Evolutionary conservation across 2,888 invertebrate genomes (phyloP).

Genomic region (Hypselothyrea guttata): DNA sequence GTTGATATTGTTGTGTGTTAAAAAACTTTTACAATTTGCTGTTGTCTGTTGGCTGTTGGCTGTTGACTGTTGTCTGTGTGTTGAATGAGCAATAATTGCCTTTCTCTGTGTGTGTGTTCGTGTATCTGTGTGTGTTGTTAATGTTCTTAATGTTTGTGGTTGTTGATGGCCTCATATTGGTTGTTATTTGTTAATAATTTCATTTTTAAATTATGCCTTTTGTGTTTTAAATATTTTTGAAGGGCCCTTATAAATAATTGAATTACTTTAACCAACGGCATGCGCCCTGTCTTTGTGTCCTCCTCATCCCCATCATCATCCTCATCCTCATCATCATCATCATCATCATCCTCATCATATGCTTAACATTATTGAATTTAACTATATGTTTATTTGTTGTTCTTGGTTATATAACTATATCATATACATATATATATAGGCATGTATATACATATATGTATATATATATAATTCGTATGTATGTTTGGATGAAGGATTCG

Average conservation of each 20-base stretch:
- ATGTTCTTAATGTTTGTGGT: slow-evolving; percentile 18
- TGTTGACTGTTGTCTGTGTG: slow-evolving; percentile 10
- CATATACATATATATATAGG: slow-evolving; percentile 38
- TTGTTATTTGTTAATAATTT: slow-evolving; percentile 4
- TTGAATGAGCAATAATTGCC: slow-evolving; percentile 44
- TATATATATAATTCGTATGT: slow-evolving; percentile 23
- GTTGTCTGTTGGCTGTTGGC: slow-evolving; percentile 34
- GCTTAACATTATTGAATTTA: slow-evolving; percentile 75
- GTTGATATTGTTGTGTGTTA: slow-evolving; percentile 42
- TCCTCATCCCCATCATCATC: too few relatives aligned
- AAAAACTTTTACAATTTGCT: slow-evolving; percentile 60
- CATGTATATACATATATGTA: slow-evolving; percentile 32
- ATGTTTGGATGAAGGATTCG: slow-evolving; percentile 20
- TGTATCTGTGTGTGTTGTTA: slow-evolving; percentile 2
- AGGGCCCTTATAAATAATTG: slow-evolving; percentile 71
- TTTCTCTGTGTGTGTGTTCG: slow-evolving; percentile 35
- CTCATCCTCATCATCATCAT: too few relatives aligned
- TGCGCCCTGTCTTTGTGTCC: slow-evolving; percentile 28
- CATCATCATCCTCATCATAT: slow-evolving; percentile 31
- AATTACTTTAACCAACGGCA: slow-evolving; percentile 55
- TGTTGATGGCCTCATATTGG: slow-evolving; percentile 31
- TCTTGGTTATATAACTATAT: slow-evolving; percentile 74
- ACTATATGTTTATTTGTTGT: slow-evolving; percentile 77
- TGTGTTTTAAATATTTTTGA: slow-evolving; percentile 10
- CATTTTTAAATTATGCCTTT: slow-evolving; percentile 12